Percentiles rank a stretch among this genome's conserved stretches.
Evolutionary conservation across 2,113 vertebrate genomes (phyloP).

Genomic region (Grammomys dolichurus): DNA sequence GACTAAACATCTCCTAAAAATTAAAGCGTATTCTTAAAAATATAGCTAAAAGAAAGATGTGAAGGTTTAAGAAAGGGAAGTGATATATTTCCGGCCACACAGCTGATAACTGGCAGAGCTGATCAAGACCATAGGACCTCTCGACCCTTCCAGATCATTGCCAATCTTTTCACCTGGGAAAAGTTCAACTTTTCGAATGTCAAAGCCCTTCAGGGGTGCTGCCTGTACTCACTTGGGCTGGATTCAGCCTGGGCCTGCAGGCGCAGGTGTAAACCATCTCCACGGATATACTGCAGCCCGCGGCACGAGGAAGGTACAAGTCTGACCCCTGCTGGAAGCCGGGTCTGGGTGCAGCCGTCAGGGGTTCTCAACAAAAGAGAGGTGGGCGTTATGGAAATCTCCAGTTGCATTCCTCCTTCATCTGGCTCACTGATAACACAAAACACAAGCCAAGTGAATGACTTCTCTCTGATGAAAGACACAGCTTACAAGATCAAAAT

Average conservation of each 20-base stretch:
- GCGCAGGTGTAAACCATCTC: conserved; percentile 92
- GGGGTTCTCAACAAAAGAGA: conserved; percentile 84
- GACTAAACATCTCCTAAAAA: background rate
- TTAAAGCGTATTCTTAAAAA: background rate
- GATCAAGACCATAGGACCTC: background rate
- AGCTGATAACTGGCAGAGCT: background rate
- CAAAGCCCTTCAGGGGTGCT: background rate
- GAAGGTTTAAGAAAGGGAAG: background rate
- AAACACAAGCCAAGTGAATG: conserved; percentile 54
- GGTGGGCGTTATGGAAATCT: conserved; percentile 84
- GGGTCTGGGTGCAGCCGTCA: conserved; percentile 76
- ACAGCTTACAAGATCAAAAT: background rate
- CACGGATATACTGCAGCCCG: conserved; percentile 83
- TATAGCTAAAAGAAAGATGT: background rate
- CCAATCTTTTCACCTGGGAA: conserved; percentile 6
- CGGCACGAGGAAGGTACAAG: conserved; percentile 88
- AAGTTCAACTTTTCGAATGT: background rate
- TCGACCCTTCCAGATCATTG: background rate
- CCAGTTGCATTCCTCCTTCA: conserved; percentile 81
- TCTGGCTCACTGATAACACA: conserved; percentile 85
- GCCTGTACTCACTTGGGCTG: conserved; percentile 82
- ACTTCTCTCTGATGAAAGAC: conserved; percentile 22
- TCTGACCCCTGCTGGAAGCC: conserved; percentile 90
- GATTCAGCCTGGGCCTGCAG: conserved; percentile 83
- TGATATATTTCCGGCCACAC: background rate